phyloP scores from a whole-genome alignment of 2,888 invertebrate species.

The Noctua comes region DNA sequence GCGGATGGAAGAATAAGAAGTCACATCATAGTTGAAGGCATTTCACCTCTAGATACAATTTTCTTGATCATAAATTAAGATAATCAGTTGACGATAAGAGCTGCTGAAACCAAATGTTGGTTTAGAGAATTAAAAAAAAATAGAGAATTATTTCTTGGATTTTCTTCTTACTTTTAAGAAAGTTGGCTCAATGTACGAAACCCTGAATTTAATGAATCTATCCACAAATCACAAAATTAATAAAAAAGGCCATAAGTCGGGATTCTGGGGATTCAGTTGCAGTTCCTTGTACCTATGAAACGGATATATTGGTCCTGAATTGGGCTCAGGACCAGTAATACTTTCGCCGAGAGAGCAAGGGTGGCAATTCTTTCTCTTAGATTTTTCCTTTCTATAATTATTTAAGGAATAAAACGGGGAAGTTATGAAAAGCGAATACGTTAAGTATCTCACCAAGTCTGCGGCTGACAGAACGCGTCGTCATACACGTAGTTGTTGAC shows the following conservation, averaged over 20 bases:
- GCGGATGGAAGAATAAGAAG: neutral
- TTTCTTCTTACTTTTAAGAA: neutral
- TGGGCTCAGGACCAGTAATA: neutral
- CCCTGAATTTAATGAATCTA: neutral
- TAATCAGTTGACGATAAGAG: no score
- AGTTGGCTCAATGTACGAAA: neutral
- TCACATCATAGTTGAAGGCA: neutral
- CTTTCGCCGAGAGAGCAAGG: neutral
- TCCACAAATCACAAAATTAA: neutral
- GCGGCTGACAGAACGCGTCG: conserved; percentile 78
- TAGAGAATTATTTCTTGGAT: no score
- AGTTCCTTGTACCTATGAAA: neutral
- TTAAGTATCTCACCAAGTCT: conserved; percentile 80
- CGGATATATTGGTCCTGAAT: neutral
- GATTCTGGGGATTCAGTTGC: neutral
- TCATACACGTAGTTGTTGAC: conserved; percentile 85
- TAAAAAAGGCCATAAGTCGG: neutral
- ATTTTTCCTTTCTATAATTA: neutral
- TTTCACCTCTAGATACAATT: neutral
- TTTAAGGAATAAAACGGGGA: neutral
- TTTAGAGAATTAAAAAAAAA: neutral
- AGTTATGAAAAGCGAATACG: neutral
- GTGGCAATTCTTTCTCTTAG: neutral
- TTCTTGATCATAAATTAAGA: neutral
- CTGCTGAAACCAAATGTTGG: neutral